These are phyloP conservation scores for Selenia dentaria DNA, from an alignment of 2,888 invertebrate genomes.

Conservation along the genomic window DNA sequence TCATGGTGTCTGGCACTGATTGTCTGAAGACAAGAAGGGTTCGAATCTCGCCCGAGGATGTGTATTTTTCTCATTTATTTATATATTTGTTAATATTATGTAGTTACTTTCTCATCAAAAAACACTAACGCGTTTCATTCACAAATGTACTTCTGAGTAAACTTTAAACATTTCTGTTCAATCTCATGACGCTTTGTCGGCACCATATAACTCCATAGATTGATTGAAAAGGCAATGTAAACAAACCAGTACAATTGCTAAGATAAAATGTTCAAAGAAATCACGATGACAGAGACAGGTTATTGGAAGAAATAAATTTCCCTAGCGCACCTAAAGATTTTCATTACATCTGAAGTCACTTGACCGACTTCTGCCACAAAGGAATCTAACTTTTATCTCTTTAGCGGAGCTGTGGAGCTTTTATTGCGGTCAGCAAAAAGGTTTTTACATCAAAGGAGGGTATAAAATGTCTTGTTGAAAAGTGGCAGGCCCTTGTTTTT, in stretches of 20 bases:
- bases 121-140: constrained; percentile 5
- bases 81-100: too few species aligned
- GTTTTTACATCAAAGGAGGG: constrained; percentile 62
- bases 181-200: constrained; percentile 29
- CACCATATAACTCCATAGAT: constrained; percentile 21
- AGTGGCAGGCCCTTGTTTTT: constrained; percentile 28
- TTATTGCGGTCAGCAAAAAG: constrained; percentile 73
- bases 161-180: constrained; percentile 27
- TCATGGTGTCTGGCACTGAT: too few species aligned
- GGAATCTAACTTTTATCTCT: constrained; percentile 72
- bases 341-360: constrained; percentile 71
- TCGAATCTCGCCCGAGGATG: too few species aligned
- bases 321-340: constrained; percentile 60
- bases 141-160: constrained; percentile 6
- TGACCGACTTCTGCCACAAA: constrained; percentile 69
- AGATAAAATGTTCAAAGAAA: constrained; percentile 40
- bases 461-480: constrained; percentile 52
- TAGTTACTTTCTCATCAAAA: not conserved
- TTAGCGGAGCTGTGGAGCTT: constrained; percentile 51
- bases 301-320: constrained; percentile 62
- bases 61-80: too few species aligned
- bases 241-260: constrained; percentile 31
- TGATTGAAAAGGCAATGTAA: constrained; percentile 35
- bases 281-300: constrained; percentile 31
- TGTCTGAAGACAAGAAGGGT: too few species aligned